These are phyloP conservation scores for Polypterus senegalus DNA, from an alignment of 2,113 vertebrate species.

Conservation along the genomic window DNA sequence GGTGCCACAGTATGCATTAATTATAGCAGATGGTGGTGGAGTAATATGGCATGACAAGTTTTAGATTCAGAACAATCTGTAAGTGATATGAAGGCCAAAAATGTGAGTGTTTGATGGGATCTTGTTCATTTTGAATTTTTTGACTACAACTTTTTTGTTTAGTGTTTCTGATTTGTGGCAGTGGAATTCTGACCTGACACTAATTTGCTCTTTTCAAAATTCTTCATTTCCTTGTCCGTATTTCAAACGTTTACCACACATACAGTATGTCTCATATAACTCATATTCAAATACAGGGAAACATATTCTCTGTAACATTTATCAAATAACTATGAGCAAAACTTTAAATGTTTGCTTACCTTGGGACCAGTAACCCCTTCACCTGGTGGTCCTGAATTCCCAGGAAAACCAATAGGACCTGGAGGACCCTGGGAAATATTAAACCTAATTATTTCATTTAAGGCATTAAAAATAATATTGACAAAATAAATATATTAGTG, in stretches of 20 bases:
- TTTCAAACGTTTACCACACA: neutral
- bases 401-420: conserved; percentile 55
- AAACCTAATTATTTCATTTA: conserved; percentile 3
- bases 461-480: no score
- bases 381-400: conserved; percentile 55
- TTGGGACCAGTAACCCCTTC: conserved; percentile 65
- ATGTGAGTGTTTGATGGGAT: no score
- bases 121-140: no score
- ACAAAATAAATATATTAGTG: neutral
- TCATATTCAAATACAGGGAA: neutral
- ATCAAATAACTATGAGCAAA: neutral
- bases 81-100: no score
- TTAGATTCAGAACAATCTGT: no score
- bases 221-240: neutral
- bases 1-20: no score
- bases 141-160: no score
- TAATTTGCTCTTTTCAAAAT: neutral
- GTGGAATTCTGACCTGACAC: neutral
- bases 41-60: no score
- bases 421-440: conserved; percentile 44
- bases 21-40: no score
- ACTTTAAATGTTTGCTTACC: conserved; percentile 31
- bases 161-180: no score
- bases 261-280: neutral
- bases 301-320: neutral